Evolutionary conservation across 1,140 invertebrate species (phyloP).

Genomic region (Belonocnema kinseyi): DNA sequence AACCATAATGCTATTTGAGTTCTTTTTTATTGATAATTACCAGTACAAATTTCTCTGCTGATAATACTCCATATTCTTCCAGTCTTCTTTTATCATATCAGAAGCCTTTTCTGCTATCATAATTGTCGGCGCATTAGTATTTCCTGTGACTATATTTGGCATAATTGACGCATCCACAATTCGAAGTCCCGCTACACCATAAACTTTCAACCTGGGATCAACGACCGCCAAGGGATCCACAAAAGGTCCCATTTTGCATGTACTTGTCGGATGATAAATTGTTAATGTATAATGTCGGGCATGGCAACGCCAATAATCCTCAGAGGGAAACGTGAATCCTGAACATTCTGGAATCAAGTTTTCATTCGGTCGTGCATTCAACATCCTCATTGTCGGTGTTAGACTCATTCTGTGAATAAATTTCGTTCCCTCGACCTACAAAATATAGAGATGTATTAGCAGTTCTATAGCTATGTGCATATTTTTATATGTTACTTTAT

Average conservation of each 20-base stretch:
- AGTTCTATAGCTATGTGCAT: background rate
- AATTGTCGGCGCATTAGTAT: slow-evolving; percentile 82
- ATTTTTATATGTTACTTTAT: too few relatives aligned
- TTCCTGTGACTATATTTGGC: slow-evolving; percentile 81
- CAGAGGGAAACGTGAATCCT: slow-evolving; percentile 76
- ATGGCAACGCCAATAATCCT: slow-evolving; percentile 83
- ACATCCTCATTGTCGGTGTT: slow-evolving; percentile 79
- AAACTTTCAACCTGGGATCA: slow-evolving; percentile 77
- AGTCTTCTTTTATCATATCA: slow-evolving; percentile 81
- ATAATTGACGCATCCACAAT: slow-evolving; percentile 86
- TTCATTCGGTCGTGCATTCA: slow-evolving; percentile 80
- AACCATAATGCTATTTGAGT: background rate
- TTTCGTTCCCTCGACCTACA: slow-evolving; percentile 83
- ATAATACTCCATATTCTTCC: slow-evolving; percentile 40
- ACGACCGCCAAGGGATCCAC: slow-evolving; percentile 78
- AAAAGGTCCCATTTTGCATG: slow-evolving; percentile 52
- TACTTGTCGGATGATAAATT: slow-evolving; percentile 81
- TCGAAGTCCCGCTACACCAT: slow-evolving; percentile 78
- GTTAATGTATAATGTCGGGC: slow-evolving; percentile 81
- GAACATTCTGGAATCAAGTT: slow-evolving; percentile 79
- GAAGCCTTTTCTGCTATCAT: slow-evolving; percentile 84
- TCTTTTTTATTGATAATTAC: background rate
- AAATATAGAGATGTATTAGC: slow-evolving; percentile 11
- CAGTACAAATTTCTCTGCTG: background rate
- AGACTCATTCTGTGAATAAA: slow-evolving; percentile 79